Evolutionary conservation across 2,888 invertebrate species (phyloP).

Genomic region (Kryphioiulus occultus): DNA sequence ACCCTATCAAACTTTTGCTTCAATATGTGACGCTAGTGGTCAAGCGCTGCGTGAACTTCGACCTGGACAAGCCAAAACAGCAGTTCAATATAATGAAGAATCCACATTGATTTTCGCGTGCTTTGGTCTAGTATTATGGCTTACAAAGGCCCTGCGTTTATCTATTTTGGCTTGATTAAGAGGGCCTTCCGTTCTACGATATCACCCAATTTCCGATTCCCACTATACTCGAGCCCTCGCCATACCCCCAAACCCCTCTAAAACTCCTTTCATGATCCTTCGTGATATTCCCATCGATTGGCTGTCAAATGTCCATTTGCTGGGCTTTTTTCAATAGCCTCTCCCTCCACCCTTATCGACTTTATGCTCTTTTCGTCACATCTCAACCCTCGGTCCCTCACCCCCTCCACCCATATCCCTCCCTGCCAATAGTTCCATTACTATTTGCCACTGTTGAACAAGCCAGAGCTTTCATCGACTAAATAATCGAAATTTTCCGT

Average conservation of each 20-base stretch:
- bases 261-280: not conserved
- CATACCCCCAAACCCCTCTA: not conserved
- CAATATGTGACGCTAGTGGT: too few relatives aligned
- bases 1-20: not conserved
- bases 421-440: not conserved
- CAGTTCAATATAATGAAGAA: not conserved
- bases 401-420: not conserved
- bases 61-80: not conserved
- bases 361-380: not conserved
- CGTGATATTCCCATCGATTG: not conserved
- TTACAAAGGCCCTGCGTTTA: not conserved
- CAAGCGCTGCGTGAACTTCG: too few relatives aligned
- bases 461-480: not conserved
- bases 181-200: not conserved
- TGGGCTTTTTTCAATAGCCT: not conserved
- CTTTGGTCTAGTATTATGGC: too few relatives aligned
- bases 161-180: slow-evolving; percentile 5
- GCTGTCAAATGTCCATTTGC: not conserved
- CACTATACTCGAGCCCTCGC: not conserved
- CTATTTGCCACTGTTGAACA: not conserved
- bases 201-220: not conserved
- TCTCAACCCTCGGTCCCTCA: not conserved
- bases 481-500: slow-evolving; percentile 5
- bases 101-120: not conserved
- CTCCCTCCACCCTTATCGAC: not conserved